Conservation (phyloP, 2,797 vertebrate species). For the Ambastaia sidthimunki region DNA sequence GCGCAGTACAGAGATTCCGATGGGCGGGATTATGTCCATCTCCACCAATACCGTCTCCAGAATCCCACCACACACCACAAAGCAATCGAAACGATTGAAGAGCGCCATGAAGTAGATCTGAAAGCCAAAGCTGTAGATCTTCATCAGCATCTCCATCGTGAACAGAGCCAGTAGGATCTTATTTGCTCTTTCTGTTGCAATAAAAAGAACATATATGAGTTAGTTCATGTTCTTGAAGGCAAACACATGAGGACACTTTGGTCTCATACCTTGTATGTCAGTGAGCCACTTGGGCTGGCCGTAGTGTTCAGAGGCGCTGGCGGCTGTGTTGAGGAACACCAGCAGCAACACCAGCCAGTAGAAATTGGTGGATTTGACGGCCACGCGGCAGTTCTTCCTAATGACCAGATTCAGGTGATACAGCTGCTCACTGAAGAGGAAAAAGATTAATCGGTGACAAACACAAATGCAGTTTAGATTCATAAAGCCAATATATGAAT, state of each 20-base stretch:
- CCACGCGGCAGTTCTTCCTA: constrained; percentile 80
- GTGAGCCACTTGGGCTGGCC: constrained; percentile 94
- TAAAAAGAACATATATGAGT: neutral
- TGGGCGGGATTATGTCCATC: constrained; percentile 91
- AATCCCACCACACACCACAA: constrained; percentile 96
- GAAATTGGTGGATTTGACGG: constrained; percentile 92
- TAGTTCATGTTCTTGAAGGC: neutral
- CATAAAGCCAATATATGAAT: neutral
- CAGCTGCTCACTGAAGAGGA: constrained; percentile 57
- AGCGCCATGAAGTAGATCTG: constrained; percentile 94
- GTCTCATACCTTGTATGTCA: constrained; percentile 86
- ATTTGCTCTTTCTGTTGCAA: constrained; percentile 85
- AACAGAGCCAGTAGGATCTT: constrained; percentile 91
- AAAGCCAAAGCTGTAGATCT: constrained; percentile 88
- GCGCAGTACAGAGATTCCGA: constrained; percentile 94
- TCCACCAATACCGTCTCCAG: constrained; percentile 95
- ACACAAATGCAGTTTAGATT: neutral
- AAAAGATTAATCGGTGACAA: neutral
- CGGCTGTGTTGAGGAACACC: constrained; percentile 96
- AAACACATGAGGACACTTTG: neutral
- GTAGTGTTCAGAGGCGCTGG: constrained; percentile 97
- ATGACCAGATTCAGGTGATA: constrained; percentile 84
- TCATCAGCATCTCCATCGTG: constrained; percentile 91
- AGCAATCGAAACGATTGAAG: constrained; percentile 98
- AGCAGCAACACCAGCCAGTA: constrained; percentile 97